Percentiles rank a stretch among this genome's conserved stretches.
Conservation (phyloP, 2,797 vertebrate genomes). For the Scarus forsteni region DNA sequence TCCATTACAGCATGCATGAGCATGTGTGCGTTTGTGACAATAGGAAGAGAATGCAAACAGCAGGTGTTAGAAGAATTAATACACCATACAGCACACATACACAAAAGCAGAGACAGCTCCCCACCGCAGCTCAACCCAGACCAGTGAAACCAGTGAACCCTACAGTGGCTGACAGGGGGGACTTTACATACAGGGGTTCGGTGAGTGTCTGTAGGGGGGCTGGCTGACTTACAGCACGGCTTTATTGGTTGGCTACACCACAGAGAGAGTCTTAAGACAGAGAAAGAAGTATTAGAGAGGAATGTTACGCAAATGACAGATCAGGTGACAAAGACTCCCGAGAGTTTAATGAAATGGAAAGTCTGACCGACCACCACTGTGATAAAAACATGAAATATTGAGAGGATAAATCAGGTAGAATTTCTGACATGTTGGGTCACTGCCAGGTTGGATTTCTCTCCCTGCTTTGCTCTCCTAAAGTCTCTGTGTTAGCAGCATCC, state of each 20-base stretch:
- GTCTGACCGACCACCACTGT: background rate
- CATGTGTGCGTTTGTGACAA: constrained; percentile 41
- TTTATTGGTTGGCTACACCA: constrained; percentile 39
- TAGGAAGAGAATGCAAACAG: constrained; percentile 77
- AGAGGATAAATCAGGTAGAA: constrained; percentile 18
- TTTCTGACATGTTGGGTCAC: constrained; percentile 6
- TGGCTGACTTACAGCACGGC: constrained; percentile 41
- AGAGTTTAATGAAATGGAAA: constrained; percentile 8
- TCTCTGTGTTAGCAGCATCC: no score
- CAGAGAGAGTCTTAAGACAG: constrained; percentile 18
- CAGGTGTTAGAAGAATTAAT: constrained; percentile 77
- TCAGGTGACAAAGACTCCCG: constrained; percentile 47
- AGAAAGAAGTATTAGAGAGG: constrained; percentile 29
- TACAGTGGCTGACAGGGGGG: constrained; percentile 53
- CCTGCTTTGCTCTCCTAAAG: constrained; percentile 24
- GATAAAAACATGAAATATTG: constrained; percentile 42
- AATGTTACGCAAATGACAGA: constrained; percentile 58
- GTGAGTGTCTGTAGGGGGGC: constrained; percentile 1
- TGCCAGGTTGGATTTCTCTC: background rate
- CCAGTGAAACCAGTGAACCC: constrained; percentile 66
- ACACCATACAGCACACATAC: constrained; percentile 38
- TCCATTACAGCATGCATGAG: constrained; percentile 54
- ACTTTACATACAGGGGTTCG: constrained; percentile 5
- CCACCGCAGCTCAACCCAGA: constrained; percentile 38
- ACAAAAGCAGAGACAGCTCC: constrained; percentile 31